Base-by-base conservation (phyloP, 2,113 vertebrate species). In the Poicephalus meyeri region DNA sequence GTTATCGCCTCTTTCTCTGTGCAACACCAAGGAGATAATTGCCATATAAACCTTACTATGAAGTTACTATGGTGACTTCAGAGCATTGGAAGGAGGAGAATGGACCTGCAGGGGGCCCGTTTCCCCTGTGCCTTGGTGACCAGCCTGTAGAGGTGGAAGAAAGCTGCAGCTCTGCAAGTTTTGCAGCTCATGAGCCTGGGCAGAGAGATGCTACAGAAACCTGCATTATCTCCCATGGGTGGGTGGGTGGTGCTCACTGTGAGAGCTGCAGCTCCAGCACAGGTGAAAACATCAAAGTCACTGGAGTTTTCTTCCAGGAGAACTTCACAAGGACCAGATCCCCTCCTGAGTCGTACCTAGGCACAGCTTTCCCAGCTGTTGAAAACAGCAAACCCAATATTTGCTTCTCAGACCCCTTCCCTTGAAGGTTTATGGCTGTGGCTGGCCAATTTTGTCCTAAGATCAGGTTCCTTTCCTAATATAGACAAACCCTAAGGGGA, bases 401-500 rank as follows among this genome's bases (percentile, higher is more conserved):
- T 66, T 74, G 21, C 55, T 64, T 71, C 84, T 80, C 41, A 49
- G 63, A 72, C 35, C 49, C 9, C 16, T 78, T 23, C 31, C 42
- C 47, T 71, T 60, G 46, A 86, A 86, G 37, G 63, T 63, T 92
- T 85, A 76, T 41, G 33, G 35, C 78, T 93, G 46, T 78, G 39
- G 49, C 26, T 70, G 46, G 47, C 60, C 49, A 52, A 68, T 71
- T 91, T 89, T 73, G 20, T 55, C 33, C 49, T 70, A 82, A 80
- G 24, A 49, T 93, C 76, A 85, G 37, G 63, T 65, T 89, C 77
- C 20, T 88, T 90, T 93, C 91, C 81, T 91, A 76, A 77, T 70
- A 91, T 20, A 76, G 86, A 21, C 21, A 88, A 73, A 82, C 25
- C 50, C 20, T 52, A 37, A 85, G 23, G 31, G 58, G 19, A 65